Base-by-base conservation (phyloP, 1,140 invertebrate genomes). In the Metaphire vulgaris region DNA sequence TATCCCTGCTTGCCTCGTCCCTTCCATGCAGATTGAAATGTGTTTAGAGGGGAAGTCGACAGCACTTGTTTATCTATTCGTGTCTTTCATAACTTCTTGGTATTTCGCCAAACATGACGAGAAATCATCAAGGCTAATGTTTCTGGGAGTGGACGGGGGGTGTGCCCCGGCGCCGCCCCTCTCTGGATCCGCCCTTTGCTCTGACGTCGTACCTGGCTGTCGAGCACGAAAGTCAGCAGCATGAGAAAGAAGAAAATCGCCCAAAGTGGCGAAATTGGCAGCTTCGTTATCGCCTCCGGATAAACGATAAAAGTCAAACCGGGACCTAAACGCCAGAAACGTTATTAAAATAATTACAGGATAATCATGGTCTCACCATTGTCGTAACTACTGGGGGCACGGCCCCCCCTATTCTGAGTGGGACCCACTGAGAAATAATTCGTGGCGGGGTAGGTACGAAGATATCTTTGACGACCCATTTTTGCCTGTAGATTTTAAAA, bases 201-300 rank as follows among this genome's bases (percentile, higher is more conserved):
- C 21, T 56, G 41, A 21, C 21, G 34, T 82, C 89, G 90, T 87
- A 96, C 94, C 86, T 92, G 92, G 82, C 90, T 93, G 85, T 96
- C 94, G 79, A 98, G 90, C 34, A 95, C 95, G 12, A 98, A 89
- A 74, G 95, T 91, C 78, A 97, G 92, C 29, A 98, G 87, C 95
- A 98, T 97, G 16, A 92, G 84, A 85, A 97, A 98, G 86, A 98
- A 98, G 0, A 96, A 87, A 0, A 95, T 84, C 0, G 94, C 90
- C 94, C 95, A 98, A 33, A 96, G 87, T 81, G 95, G 92, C 0
- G 94, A 91, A 33, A 92, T 89, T 0, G 95, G 95, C 78, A 98
- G 87, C 84, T 93, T 92, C 0, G 91, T 89, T 31, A 97, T 91
- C 0, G 94, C 94, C 82, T 95, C 92, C 0, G 94, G 94, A 85